These are phyloP conservation scores for Pogonus chalceus DNA, from an alignment of 1,140 invertebrate genomes.

Conservation along the genomic window DNA sequence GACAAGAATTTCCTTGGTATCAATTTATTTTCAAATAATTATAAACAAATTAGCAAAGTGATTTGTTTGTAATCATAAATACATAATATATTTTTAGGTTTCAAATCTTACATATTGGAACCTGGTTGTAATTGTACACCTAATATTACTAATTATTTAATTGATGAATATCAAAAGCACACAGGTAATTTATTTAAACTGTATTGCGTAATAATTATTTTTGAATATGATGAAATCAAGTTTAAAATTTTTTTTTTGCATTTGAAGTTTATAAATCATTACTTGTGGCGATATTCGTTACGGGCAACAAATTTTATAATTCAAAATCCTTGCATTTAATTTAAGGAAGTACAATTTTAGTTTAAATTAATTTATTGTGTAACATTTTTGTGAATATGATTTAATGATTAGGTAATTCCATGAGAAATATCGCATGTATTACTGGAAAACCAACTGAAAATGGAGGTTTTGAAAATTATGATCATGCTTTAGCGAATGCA, in stretches of 20 bases:
- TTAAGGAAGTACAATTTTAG: conserved; percentile 11
- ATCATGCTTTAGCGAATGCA: conserved; percentile 73
- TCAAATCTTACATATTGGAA: not conserved
- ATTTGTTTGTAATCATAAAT: conserved; percentile 9
- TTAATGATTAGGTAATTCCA: not conserved
- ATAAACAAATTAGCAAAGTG: conserved; percentile 14
- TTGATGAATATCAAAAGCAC: too few relatives aligned
- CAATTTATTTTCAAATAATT: conserved; percentile 21
- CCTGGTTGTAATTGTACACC: not conserved
- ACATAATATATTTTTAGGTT: not conserved
- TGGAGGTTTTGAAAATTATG: conserved; percentile 69
- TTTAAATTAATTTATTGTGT: too few relatives aligned
- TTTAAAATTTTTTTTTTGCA: too few relatives aligned
- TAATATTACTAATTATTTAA: not conserved
- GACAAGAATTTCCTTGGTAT: conserved; percentile 74
- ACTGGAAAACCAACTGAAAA: conserved; percentile 74
- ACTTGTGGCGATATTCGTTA: too few relatives aligned
- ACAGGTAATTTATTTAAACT: too few relatives aligned
- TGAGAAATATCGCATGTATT: conserved; percentile 54
- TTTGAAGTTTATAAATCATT: too few relatives aligned
- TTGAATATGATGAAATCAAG: too few relatives aligned
- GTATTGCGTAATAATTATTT: too few relatives aligned
- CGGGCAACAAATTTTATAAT: too few relatives aligned
- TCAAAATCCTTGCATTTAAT: conserved; percentile 12
- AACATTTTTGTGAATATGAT: not conserved